These are phyloP conservation scores for Prionailurus viverrinus DNA, from an alignment of 2,113 vertebrate species.

Conservation along the genomic window DNA sequence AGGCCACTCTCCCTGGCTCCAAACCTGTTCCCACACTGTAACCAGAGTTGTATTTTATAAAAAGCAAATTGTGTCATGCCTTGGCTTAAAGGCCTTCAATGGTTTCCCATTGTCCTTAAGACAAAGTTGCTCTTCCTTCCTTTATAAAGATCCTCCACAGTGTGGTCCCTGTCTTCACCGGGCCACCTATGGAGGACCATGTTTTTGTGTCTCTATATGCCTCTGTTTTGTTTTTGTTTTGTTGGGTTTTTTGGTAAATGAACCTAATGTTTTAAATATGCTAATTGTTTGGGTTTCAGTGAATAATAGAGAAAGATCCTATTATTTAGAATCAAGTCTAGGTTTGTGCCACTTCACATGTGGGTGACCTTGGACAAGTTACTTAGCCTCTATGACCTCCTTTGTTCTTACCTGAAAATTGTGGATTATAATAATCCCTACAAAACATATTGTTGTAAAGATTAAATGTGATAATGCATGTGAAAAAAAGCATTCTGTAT, in stretches of 20 bases:
- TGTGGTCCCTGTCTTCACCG: background rate
- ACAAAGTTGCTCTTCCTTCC: background rate
- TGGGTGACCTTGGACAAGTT: background rate
- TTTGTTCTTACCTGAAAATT: conserved; percentile 27
- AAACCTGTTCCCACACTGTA: background rate
- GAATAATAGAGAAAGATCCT: background rate
- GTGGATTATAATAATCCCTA: background rate
- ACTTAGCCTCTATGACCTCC: background rate
- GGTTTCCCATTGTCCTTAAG: background rate
- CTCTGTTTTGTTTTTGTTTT: background rate
- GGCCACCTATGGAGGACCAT: background rate
- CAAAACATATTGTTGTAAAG: background rate
- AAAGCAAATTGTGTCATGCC: background rate
- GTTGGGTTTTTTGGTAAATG: background rate
- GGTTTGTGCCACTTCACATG: background rate
- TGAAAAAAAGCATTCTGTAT: background rate
- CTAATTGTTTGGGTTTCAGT: background rate
- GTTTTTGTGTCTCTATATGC: background rate
- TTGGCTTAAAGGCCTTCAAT: background rate
- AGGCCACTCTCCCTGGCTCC: background rate
- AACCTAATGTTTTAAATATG: conserved; percentile 4
- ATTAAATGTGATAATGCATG: background rate
- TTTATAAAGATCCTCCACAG: background rate
- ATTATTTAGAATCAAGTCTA: background rate
- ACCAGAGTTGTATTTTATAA: background rate